phyloP scores from a whole-genome alignment of 2,797 vertebrate species.

The Clamator glandarius region DNA sequence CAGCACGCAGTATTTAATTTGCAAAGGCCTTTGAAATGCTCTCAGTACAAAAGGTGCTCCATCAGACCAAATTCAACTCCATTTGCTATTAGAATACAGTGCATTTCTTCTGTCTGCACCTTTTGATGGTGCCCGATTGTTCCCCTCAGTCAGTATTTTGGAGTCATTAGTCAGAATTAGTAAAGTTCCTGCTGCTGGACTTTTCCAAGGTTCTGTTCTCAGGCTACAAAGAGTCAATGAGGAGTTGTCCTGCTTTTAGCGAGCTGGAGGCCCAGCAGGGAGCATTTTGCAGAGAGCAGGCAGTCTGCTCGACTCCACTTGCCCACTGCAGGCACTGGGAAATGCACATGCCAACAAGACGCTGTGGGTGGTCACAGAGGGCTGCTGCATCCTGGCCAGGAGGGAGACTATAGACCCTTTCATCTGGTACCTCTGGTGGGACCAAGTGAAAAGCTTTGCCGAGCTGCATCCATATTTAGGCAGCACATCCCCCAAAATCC shows the following conservation, averaged over 20 bases:
- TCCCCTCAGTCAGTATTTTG: constrained; percentile 25
- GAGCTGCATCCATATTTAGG: accelerated
- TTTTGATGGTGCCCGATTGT: constrained; percentile 37
- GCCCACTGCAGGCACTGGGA: neutral
- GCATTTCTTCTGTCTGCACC: neutral
- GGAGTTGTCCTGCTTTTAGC: constrained; percentile 26
- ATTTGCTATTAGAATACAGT: constrained; percentile 25
- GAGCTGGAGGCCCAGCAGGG: neutral
- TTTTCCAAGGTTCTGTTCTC: constrained; percentile 33
- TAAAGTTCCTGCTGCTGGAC: constrained; percentile 12
- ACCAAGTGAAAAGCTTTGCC: neutral
- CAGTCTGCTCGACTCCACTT: constrained; percentile 1
- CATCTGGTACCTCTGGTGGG: neutral
- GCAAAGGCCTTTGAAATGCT: constrained; percentile 52
- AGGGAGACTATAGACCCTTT: neutral
- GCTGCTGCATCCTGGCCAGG: neutral
- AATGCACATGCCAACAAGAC: neutral
- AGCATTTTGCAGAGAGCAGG: neutral
- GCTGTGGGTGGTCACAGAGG: neutral
- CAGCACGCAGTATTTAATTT: constrained; percentile 38
- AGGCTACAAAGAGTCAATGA: constrained; percentile 8
- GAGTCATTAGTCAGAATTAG: constrained; percentile 44
- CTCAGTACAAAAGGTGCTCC: constrained; percentile 40
- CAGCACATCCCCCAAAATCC: neutral
- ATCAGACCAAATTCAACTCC: constrained; percentile 33